phyloP scores from a whole-genome alignment of 2,888 invertebrate species.

The Blomia tropicalis region DNA sequence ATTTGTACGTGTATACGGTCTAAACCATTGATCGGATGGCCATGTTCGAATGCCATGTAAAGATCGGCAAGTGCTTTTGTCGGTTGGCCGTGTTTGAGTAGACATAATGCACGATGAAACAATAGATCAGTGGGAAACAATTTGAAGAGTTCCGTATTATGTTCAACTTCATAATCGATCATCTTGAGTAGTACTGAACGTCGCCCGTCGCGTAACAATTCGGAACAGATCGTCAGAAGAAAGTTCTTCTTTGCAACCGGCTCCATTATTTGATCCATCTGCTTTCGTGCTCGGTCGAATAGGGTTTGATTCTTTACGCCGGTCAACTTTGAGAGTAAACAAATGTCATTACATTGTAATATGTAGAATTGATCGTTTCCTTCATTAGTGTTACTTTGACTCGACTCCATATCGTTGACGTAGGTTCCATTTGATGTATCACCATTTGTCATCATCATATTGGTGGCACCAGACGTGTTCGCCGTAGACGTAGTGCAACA shows the following conservation, averaged over 20 bases:
- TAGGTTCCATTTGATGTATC: no score
- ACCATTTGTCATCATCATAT: no score
- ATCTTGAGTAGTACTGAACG: not conserved
- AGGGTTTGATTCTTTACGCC: not conserved
- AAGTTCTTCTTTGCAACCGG: not conserved
- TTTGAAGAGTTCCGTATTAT: not conserved
- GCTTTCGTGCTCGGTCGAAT: not conserved
- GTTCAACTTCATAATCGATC: not conserved
- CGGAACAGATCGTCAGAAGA: not conserved
- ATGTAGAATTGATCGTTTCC: not conserved
- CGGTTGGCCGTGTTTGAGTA: not conserved
- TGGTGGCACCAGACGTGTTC: no score
- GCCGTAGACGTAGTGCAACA: not conserved
- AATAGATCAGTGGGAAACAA: not conserved
- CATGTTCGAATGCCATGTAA: not conserved
- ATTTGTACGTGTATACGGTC: not conserved
- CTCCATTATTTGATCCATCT: not conserved
- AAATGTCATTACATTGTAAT: slow-evolving; percentile 9
- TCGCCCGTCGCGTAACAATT: not conserved
- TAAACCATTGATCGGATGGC: not conserved
- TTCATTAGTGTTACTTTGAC: no score
- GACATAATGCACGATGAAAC: slow-evolving; percentile 4
- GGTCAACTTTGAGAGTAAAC: not conserved
- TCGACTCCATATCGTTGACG: not conserved
- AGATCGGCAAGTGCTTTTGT: slow-evolving; percentile 1